Evolutionary conservation across 2,113 vertebrate genomes (phyloP).

Genomic region (Urocolius indicus): DNA sequence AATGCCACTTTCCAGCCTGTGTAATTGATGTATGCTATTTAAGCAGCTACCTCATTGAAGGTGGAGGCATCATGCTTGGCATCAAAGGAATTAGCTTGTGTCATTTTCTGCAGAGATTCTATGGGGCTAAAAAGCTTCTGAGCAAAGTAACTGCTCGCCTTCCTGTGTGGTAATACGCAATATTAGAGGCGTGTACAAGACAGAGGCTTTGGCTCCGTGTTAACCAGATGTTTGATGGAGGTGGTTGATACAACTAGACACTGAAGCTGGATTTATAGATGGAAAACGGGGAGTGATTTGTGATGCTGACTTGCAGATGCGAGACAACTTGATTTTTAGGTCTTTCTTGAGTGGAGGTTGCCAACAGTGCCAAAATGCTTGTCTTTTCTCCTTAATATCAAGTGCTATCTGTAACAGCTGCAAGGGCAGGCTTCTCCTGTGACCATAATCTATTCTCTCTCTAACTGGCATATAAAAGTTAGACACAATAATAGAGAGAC

Average conservation of each 20-base stretch:
- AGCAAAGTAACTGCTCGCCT: not conserved
- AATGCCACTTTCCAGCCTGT: accelerated
- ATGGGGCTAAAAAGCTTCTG: not conserved
- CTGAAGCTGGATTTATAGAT: not conserved
- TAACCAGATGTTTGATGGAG: not conserved
- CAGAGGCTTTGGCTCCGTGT: not conserved
- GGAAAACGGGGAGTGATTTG: not conserved
- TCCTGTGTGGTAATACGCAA: not conserved
- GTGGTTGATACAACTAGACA: not conserved
- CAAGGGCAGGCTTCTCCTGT: not conserved
- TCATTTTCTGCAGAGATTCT: not conserved
- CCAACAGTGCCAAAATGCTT: not conserved
- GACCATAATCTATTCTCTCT: not conserved
- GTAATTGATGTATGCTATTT: not conserved
- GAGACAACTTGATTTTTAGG: not conserved
- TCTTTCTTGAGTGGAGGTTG: not conserved
- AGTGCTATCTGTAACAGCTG: not conserved
- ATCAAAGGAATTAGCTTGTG: not conserved
- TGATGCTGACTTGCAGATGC: not conserved
- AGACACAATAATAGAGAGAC: not conserved
- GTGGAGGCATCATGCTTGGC: not conserved
- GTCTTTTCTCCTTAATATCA: not conserved
- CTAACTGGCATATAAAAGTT: not conserved
- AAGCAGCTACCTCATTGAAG: not conserved
- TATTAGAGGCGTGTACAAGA: not conserved